Conservation (phyloP, 2,113 vertebrate genomes). For the Phasianus colchicus region DNA sequence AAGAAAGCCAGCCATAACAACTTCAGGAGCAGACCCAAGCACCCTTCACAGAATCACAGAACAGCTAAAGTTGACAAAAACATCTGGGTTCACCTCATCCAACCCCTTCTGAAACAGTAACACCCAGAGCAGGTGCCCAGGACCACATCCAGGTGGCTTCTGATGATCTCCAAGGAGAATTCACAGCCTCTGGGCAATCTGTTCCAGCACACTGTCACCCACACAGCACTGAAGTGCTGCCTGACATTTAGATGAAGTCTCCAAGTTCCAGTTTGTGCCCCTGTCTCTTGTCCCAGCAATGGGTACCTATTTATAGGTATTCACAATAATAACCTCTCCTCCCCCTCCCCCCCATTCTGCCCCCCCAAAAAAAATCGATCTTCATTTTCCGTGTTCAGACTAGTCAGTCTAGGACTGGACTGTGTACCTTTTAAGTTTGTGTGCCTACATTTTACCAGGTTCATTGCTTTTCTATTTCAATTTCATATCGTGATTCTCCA, state of each 20-base stretch:
- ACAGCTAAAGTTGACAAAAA: neutral
- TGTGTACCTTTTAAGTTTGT: neutral
- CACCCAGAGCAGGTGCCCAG: neutral
- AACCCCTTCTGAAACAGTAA: neutral
- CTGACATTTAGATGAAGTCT: neutral
- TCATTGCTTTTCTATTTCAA: slow-evolving; percentile 4
- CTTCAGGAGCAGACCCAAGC: neutral
- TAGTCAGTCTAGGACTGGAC: neutral
- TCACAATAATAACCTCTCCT: no score
- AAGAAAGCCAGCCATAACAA: neutral
- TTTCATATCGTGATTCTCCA: slow-evolving; percentile 10
- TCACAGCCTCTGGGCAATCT: neutral
- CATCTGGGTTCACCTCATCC: neutral
- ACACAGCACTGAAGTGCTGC: neutral
- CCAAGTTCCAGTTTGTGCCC: neutral
- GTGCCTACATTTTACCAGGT: neutral
- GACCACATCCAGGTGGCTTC: neutral
- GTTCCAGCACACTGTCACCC: neutral
- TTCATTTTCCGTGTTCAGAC: neutral
- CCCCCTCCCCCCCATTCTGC: no score
- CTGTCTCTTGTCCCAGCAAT: neutral
- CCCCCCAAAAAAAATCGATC: neutral
- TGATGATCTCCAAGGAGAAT: neutral
- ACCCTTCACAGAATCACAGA: neutral
- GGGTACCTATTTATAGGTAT: neutral